These are phyloP conservation scores for Holacanthus passer DNA, from an alignment of 2,113 vertebrate species.

Conservation along the genomic window DNA sequence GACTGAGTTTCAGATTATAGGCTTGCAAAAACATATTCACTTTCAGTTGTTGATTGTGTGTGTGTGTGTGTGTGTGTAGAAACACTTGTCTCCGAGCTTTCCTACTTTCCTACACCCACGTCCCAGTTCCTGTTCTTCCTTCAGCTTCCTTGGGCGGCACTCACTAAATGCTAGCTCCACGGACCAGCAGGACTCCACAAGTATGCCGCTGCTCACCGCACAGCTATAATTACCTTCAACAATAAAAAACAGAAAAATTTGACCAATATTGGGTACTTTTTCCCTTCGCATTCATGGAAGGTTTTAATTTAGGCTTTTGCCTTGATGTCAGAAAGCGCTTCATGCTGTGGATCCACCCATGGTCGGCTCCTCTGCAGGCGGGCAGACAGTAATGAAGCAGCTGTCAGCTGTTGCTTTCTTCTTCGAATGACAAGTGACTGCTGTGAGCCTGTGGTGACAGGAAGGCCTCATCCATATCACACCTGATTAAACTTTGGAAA, in stretches of 20 bases:
- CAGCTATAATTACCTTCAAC: constrained; percentile 77
- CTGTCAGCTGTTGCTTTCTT: constrained; percentile 30
- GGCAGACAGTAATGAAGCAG: constrained; percentile 20
- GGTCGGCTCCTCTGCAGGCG: constrained; percentile 5
- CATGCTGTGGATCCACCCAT: constrained; percentile 53
- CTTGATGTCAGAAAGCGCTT: constrained; percentile 57
- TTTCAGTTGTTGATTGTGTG: constrained; percentile 58
- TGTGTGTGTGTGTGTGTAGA: constrained; percentile 41
- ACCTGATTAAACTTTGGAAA: constrained; percentile 7
- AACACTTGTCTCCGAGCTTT: constrained; percentile 59
- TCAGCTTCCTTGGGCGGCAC: constrained; percentile 67
- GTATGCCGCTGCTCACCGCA: constrained; percentile 63
- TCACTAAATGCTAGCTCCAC: constrained; percentile 64
- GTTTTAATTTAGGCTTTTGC: constrained; percentile 66
- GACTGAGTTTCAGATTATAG: constrained; percentile 71
- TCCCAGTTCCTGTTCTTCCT: constrained; percentile 64
- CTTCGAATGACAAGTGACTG: constrained; percentile 6
- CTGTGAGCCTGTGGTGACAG: constrained; percentile 14
- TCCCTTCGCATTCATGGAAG: constrained; percentile 55
- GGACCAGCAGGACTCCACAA: constrained; percentile 70
- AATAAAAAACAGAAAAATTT: constrained; percentile 71
- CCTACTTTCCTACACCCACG: constrained; percentile 68
- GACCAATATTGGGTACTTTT: constrained; percentile 69
- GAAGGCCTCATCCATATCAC: neutral
- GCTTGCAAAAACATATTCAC: constrained; percentile 64